Conservation (phyloP, 2,797 vertebrate species). For the Tiaroga cobitis region DNA sequence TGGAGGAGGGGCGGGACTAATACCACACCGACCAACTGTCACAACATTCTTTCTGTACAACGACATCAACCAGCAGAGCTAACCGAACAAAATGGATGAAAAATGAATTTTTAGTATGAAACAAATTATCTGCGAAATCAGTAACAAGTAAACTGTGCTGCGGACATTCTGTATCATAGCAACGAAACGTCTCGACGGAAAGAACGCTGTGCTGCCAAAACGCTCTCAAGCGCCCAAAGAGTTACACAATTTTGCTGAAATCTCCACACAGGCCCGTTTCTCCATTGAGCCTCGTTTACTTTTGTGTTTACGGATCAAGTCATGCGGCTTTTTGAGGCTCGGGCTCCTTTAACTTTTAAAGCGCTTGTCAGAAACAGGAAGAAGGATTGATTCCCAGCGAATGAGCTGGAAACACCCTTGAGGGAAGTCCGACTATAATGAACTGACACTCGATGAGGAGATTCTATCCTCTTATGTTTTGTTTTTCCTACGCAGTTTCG, state of each 20-base stretch:
- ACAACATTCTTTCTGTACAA: no score
- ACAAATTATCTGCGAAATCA: no score
- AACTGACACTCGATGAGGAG: neutral
- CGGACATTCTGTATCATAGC: no score
- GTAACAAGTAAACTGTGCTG: no score
- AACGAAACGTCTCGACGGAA: no score
- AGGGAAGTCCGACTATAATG: slow-evolving; percentile 16
- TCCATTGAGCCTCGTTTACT: neutral
- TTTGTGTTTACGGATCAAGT: neutral
- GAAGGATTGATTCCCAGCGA: slow-evolving; percentile 20
- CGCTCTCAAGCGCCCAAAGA: no score
- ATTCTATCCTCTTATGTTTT: neutral
- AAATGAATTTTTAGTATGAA: no score
- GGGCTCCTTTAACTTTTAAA: neutral
- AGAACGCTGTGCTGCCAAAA: no score
- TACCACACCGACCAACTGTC: no score
- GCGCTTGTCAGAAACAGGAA: slow-evolving; percentile 10
- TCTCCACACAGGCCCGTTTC: neutral
- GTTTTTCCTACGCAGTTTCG: neutral
- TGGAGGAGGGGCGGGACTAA: no score
- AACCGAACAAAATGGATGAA: no score
- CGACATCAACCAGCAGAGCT: no score
- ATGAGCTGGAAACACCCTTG: slow-evolving; percentile 26
- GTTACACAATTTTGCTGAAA: neutral
- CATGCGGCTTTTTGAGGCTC: neutral